phyloP scores from a whole-genome alignment of 2,113 vertebrate genomes.

The Nothocercus julius region DNA sequence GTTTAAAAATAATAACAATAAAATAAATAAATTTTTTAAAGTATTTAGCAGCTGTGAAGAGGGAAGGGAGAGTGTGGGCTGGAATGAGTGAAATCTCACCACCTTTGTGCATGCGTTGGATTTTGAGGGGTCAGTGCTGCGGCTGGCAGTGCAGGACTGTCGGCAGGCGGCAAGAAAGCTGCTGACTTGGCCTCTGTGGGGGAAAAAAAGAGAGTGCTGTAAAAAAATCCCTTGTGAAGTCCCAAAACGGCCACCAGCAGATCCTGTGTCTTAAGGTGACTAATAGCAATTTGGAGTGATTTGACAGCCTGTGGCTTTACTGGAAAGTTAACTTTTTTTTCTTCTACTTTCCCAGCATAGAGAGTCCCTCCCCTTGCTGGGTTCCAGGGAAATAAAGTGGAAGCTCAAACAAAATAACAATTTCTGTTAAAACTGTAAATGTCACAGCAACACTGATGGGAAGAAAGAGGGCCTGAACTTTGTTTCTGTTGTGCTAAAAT shows the following conservation, averaged over 20 bases:
- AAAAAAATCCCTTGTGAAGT: neutral
- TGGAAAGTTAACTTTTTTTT: slow-evolving; percentile 3
- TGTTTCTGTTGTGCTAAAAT: neutral
- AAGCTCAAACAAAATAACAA: neutral
- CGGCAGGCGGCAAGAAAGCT: neutral
- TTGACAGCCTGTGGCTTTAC: slow-evolving; percentile 19
- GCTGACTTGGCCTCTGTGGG: neutral
- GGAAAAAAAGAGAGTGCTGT: accelerated
- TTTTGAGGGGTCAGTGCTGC: neutral
- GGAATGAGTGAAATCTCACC: neutral
- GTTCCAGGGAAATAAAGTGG: slow-evolving; percentile 14
- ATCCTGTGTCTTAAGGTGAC: slow-evolving; percentile 29
- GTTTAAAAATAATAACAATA: too few relatives aligned
- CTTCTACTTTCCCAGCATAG: too few relatives aligned
- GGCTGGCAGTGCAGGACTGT: neutral
- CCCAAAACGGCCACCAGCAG: neutral
- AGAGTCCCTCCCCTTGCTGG: neutral
- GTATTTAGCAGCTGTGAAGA: neutral
- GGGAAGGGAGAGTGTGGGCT: neutral
- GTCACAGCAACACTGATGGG: neutral
- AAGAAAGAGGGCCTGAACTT: neutral
- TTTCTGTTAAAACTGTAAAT: neutral
- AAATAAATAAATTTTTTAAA: neutral
- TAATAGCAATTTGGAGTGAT: slow-evolving; percentile 10
- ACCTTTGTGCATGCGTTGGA: neutral